Evolutionary conservation across 2,888 invertebrate genomes (phyloP), one percentile per base, ranked within the genome.

Genomic region (Apamea monoglypha): DNA sequence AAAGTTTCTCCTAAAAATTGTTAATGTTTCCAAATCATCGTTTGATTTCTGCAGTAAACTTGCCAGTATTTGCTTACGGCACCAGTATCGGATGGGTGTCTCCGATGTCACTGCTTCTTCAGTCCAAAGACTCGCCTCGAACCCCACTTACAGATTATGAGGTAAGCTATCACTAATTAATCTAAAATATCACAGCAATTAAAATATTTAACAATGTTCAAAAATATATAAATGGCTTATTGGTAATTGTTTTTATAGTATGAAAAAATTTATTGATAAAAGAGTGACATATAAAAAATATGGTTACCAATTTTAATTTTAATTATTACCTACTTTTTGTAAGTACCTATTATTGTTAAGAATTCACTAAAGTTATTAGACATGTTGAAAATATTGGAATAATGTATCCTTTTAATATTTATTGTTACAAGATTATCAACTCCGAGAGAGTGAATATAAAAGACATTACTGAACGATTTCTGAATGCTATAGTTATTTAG

Each of bases 11-110:
- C 1, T 0, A n/a, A 29, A 63, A 63, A 21, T 21, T 56, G 25
- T 69, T 2, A 25, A 70, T 36, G 36, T 25, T n/a, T n/a, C 12
- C 7, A 36, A 36, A 36, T n/a, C n/a, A 74, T 12, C 3, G 32
- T 80, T 64, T 29, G 2, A 53, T 36, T 50, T 53, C 63, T 61
- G 0, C 93, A 97, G 97, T 96, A 80, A 97, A 97, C 78, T 78
- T 97, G 12, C 96, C 97, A 8, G 95, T 96, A n/a, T 95, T 97
- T 81, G 95, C 95, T 0, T 96, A 97, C 70, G 97, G 97, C 0
- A 93, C 95, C 3, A 92, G 95, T 68, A 94, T 97, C 16, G 97
- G 97, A n/a, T 97, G 97, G 97, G 95, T 97, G 90, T 97, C 97
- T 0, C 97, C 97, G 0, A 97, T 97, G 93, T 93, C 96, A 0